phyloP scores from a whole-genome alignment of 2,113 vertebrate genomes.

The Lates calcarifer region DNA sequence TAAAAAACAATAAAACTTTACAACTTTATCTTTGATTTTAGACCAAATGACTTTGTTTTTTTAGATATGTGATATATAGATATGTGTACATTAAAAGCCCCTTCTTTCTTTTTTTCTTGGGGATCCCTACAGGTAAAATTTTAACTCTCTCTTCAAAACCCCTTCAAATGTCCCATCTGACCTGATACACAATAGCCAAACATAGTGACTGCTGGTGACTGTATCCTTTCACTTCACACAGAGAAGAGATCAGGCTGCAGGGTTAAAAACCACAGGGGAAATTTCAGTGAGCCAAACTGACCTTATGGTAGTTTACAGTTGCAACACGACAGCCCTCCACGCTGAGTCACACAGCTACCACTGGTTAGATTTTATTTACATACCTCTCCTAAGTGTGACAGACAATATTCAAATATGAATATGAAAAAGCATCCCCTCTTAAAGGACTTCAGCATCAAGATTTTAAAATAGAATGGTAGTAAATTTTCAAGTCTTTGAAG shows the following conservation, averaged over 20 bases:
- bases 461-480: not conserved
- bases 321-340: constrained; percentile 12
- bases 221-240: constrained; percentile 48
- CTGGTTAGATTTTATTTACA: constrained; percentile 29
- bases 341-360: constrained; percentile 47
- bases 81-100: too few relatives aligned
- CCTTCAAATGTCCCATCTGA: constrained; percentile 45
- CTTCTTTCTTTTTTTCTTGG: not conserved
- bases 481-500: too few relatives aligned
- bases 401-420: not conserved
- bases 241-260: constrained; percentile 27
- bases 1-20: not conserved
- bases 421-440: not conserved
- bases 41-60: not conserved
- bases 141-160: constrained; percentile 36
- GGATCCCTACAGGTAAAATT: not conserved
- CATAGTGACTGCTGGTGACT: not conserved
- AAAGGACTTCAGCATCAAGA: not conserved
- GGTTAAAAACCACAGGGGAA: constrained; percentile 64
- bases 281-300: constrained; percentile 59
- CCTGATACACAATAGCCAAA: not conserved
- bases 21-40: not conserved
- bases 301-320: constrained; percentile 54
- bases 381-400: constrained; percentile 12
- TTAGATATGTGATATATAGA: too few relatives aligned